Evolutionary conservation across 2,888 invertebrate species (phyloP).

Genomic region (Gasteruption jaculator): DNA sequence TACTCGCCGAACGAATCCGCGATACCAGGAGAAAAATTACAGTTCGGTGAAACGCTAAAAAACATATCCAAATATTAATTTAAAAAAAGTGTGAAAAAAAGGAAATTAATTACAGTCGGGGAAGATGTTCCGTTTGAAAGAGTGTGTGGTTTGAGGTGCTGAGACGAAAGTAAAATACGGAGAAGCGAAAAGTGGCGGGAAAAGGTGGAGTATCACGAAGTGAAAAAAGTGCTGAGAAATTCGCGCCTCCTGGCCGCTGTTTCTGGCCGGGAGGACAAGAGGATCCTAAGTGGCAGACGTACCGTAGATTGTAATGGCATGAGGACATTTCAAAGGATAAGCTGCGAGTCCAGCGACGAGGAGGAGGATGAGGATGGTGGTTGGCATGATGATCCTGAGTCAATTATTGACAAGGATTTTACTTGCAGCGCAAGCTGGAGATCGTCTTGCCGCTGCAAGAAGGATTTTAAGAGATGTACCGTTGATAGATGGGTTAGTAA

Average conservation of each 20-base stretch:
- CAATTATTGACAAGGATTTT: constrained; percentile 48
- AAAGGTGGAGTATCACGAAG: no score
- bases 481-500: constrained; percentile 44
- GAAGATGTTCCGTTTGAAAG: no score
- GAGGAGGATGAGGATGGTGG: constrained; percentile 51
- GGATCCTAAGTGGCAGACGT: constrained; percentile 25
- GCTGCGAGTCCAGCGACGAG: constrained; percentile 46
- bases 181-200: no score
- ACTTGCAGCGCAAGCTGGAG: constrained; percentile 46
- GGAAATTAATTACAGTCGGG: no score
- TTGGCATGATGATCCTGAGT: constrained; percentile 49
- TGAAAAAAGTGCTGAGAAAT: constrained; percentile 3
- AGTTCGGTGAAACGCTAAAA: no score
- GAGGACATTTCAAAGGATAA: constrained; percentile 45
- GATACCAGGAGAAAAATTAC: no score
- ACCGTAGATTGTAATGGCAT: constrained; percentile 41
- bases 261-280: background rate
- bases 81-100: no score
- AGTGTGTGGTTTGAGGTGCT: no score
- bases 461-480: constrained; percentile 45
- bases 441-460: constrained; percentile 46
- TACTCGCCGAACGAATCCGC: no score
- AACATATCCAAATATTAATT: no score
- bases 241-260: constrained; percentile 1
- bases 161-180: no score